These are phyloP conservation scores for Oreochromis aureus DNA, from an alignment of 2,113 vertebrate species.

Conservation along the genomic window DNA sequence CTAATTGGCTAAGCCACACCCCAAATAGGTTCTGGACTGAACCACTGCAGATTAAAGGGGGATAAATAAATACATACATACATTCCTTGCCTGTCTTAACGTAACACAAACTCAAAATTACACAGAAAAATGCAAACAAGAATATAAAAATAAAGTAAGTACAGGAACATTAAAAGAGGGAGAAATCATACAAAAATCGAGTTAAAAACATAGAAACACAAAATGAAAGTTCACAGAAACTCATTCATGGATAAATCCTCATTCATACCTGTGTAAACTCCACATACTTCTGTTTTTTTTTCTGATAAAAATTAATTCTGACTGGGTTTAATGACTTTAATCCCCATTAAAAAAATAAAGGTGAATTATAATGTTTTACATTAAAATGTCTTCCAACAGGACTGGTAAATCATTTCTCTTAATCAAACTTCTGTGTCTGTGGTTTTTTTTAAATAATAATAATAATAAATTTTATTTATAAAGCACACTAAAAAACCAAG, in stretches of 20 bases:
- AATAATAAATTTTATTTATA: no score
- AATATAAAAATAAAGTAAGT: background rate
- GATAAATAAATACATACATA: fast-evolving
- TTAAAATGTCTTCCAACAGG: no score
- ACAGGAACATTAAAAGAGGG: background rate
- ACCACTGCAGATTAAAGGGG: background rate
- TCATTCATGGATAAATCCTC: background rate
- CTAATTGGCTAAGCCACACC: background rate
- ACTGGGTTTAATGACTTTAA: background rate
- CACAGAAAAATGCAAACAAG: background rate
- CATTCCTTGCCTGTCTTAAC: fast-evolving
- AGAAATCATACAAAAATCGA: fast-evolving
- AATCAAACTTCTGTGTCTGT: background rate
- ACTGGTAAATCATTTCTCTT: background rate
- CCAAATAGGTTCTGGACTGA: background rate
- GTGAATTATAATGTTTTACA: background rate
- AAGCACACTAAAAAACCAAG: no score
- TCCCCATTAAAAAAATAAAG: background rate
- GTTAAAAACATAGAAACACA: background rate
- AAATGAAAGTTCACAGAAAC: background rate
- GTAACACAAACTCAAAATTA: background rate
- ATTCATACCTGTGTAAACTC: background rate
- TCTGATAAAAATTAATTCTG: background rate
- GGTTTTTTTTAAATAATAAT: no score
- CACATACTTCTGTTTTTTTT: background rate